phyloP scores from a whole-genome alignment of 1,140 invertebrate species.

The Doryteuthis pealeii region DNA sequence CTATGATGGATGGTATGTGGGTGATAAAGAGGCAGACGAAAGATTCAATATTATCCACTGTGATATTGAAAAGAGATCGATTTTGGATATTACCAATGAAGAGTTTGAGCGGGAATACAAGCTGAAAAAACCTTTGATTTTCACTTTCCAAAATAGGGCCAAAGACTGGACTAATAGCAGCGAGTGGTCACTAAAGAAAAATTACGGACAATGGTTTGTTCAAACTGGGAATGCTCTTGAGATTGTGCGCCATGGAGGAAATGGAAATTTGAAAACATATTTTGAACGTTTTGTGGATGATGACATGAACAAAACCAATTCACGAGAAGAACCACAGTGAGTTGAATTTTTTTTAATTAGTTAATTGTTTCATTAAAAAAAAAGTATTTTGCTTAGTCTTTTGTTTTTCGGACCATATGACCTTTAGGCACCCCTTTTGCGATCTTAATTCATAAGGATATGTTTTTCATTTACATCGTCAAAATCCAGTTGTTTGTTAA shows the following conservation, averaged over 20 bases:
- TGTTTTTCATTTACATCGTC: too few species aligned
- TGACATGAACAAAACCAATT: slow-evolving; percentile 33
- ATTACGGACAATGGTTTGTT: slow-evolving; percentile 45
- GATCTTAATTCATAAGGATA: too few species aligned
- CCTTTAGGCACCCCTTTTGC: too few species aligned
- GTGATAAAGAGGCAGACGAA: not conserved
- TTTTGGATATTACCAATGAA: slow-evolving; percentile 30
- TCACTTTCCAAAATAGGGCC: slow-evolving; percentile 48
- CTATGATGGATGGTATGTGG: not conserved
- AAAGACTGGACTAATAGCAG: slow-evolving; percentile 44
- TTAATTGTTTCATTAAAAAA: too few species aligned
- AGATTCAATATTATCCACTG: slow-evolving; percentile 24
- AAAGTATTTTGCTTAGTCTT: too few species aligned
- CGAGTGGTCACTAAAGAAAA: slow-evolving; percentile 30
- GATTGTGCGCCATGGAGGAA: slow-evolving; percentile 50
- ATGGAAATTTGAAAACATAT: slow-evolving; percentile 40
- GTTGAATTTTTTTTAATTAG: slow-evolving; percentile 24
- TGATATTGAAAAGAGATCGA: slow-evolving; percentile 37
- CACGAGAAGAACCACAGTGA: slow-evolving; percentile 40
- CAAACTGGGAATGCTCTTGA: slow-evolving; percentile 45
- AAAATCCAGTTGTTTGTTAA: too few species aligned
- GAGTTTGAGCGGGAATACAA: slow-evolving; percentile 45
- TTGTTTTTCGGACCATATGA: too few species aligned
- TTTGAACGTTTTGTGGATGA: slow-evolving; percentile 43
- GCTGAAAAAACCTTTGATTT: slow-evolving; percentile 48